Conservation (phyloP, 2,797 vertebrate species). For the Acanthornis magna region DNA sequence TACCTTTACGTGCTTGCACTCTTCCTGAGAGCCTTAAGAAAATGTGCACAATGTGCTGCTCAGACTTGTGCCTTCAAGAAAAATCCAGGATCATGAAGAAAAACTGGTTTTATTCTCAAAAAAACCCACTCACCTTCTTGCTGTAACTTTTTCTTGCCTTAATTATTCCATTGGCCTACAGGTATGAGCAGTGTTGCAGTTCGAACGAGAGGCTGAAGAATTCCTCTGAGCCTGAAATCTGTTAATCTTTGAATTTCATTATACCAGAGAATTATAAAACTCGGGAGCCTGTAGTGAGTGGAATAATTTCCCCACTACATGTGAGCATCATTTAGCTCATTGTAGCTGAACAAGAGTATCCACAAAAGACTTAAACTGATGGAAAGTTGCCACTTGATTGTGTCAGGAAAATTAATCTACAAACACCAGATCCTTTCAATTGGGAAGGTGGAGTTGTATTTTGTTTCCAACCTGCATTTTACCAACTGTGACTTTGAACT, state of each 20-base stretch:
- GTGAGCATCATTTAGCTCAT: neutral
- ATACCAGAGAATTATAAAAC: neutral
- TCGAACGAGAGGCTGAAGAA: neutral
- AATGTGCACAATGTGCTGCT: neutral
- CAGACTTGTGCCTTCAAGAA: neutral
- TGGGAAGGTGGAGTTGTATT: neutral
- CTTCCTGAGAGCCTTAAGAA: neutral
- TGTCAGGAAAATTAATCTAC: too few relatives aligned
- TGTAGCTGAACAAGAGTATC: neutral
- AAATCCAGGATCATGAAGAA: neutral
- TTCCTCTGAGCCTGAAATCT: neutral
- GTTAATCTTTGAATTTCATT: neutral
- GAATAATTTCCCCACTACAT: neutral
- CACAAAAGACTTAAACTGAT: neutral
- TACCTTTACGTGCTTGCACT: neutral
- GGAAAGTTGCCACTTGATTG: neutral
- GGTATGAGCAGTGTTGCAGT: neutral
- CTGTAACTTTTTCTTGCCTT: neutral
- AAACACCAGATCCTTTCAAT: too few relatives aligned
- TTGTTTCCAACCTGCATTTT: neutral
- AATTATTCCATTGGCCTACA: neutral
- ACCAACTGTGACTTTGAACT: neutral
- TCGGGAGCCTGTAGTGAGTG: neutral
- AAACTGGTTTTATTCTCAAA: neutral
- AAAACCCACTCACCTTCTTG: neutral